A percentile compares a stretch with the other conserved stretches of the same genome.
Conservation (phyloP, 2,797 vertebrate species). For the Apodemus agrarius region DNA sequence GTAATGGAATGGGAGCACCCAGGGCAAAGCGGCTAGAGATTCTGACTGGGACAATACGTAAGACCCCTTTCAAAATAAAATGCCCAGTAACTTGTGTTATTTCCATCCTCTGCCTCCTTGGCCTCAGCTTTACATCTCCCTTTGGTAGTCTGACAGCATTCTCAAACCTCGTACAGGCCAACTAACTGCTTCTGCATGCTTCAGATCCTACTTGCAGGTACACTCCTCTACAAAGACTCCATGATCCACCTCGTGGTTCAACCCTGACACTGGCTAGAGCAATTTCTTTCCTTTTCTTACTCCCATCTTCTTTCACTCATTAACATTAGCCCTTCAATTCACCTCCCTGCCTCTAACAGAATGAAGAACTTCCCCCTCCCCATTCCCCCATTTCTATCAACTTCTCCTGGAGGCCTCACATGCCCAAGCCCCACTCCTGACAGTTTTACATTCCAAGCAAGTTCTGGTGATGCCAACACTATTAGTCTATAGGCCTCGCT, state of each 20-base stretch:
- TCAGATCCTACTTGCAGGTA: neutral
- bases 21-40: neutral
- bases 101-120: neutral
- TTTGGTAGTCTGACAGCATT: neutral
- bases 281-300: neutral
- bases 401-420: neutral
- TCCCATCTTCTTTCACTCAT: neutral
- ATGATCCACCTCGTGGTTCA: neutral
- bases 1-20: rapidly evolving
- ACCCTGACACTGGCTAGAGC: neutral
- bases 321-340: neutral
- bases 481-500: neutral
- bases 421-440: neutral
- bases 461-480: neutral
- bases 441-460: neutral
- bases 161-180: neutral
- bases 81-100: neutral
- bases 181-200: neutral
- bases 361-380: neutral
- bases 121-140: neutral
- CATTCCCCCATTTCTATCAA: neutral
- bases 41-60: neutral
- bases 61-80: neutral
- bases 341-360: neutral
- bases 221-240: neutral